Conservation (phyloP, 2,888 invertebrate species). For the Ornithoptera priamus region DNA sequence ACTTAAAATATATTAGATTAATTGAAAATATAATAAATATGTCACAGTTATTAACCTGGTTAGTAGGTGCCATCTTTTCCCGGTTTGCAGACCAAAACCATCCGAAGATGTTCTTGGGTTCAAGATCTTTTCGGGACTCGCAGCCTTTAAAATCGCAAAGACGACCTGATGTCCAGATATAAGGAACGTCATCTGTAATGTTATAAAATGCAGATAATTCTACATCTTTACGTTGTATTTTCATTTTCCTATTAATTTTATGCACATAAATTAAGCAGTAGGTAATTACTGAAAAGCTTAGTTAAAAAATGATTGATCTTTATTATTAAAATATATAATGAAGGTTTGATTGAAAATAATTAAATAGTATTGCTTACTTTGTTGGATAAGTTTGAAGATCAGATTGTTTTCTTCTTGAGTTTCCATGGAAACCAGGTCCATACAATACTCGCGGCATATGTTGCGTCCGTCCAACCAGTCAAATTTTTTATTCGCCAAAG, state of each 20-base stretch:
- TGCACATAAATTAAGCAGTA: too few species aligned
- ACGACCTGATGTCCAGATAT: slow-evolving; percentile 96
- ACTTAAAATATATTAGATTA: not conserved
- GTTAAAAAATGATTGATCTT: too few species aligned
- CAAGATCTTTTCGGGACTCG: slow-evolving; percentile 90
- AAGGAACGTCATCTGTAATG: slow-evolving; percentile 88
- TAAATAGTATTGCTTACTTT: slow-evolving; percentile 77
- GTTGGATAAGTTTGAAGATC: slow-evolving; percentile 92
- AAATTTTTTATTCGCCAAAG: slow-evolving; percentile 87
- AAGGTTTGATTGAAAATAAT: slow-evolving; percentile 5
- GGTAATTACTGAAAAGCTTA: too few species aligned
- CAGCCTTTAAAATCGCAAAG: slow-evolving; percentile 96
- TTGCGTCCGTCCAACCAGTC: slow-evolving; percentile 96
- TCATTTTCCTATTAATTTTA: too few species aligned
- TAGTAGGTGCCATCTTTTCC: slow-evolving; percentile 91
- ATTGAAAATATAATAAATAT: not conserved
- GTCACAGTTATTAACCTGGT: slow-evolving; percentile 68
- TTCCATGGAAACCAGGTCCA: slow-evolving; percentile 94
- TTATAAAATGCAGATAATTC: too few species aligned
- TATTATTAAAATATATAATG: not conserved
- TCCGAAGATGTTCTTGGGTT: slow-evolving; percentile 91
- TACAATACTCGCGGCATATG: slow-evolving; percentile 94
- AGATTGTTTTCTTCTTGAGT: slow-evolving; percentile 94
- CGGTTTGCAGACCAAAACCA: slow-evolving; percentile 97
- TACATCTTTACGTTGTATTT: too few species aligned